Evolutionary conservation across 1,140 invertebrate species (phyloP).

Genomic region (Atta cephalotes): DNA sequence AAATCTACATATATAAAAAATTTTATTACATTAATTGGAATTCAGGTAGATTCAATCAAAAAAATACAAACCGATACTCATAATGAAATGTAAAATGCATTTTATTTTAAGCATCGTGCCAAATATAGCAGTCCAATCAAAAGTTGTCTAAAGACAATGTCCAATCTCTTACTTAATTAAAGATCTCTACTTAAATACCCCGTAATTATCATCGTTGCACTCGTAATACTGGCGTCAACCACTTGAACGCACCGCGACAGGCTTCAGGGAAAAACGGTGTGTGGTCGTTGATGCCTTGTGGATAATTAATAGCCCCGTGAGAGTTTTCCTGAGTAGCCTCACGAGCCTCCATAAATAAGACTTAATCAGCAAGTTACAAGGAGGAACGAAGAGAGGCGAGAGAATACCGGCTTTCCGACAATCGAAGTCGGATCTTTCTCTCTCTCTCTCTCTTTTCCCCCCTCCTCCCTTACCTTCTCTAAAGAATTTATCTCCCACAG

Average conservation of each 20-base stretch:
- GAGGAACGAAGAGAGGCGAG: not conserved
- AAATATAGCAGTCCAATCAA: too few species aligned
- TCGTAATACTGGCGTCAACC: slow-evolving; percentile 17
- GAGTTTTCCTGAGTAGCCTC: slow-evolving; percentile 25
- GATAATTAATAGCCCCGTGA: slow-evolving; percentile 35
- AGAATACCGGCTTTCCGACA: not conserved
- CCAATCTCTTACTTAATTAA: too few species aligned
- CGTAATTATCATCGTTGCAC: not conserved
- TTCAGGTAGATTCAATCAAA: too few species aligned
- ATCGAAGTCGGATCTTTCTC: not conserved
- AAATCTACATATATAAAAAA: not conserved
- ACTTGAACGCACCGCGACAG: not conserved
- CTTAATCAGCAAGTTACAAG: slow-evolving; percentile 43
- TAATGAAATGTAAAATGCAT: too few species aligned
- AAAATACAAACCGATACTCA: too few species aligned
- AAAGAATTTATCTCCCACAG: not conserved
- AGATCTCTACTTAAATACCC: too few species aligned
- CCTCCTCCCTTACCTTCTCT: not conserved
- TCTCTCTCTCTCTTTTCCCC: not conserved
- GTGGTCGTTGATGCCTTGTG: slow-evolving; percentile 16
- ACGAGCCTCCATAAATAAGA: slow-evolving; percentile 44
- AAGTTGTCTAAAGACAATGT: too few species aligned
- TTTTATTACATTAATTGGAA: too few species aligned
- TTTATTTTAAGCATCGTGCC: too few species aligned
- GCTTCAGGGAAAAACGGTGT: not conserved